Base-by-base conservation (phyloP, 2,797 vertebrate genomes). In the Hyperoplus immaculatus region DNA sequence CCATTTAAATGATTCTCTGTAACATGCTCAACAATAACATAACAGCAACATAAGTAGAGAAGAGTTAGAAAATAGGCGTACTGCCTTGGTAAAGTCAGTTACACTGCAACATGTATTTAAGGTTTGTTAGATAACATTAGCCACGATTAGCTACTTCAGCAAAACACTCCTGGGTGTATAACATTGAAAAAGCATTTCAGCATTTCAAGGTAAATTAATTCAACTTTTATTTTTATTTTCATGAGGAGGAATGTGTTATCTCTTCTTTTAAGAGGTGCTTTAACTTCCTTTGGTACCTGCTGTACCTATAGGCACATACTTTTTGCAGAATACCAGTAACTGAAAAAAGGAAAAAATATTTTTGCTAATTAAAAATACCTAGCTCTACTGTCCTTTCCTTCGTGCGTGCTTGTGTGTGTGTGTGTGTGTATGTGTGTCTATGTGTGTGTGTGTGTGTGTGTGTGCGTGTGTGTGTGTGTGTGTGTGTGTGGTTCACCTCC, bases 401-500 rank as follows among this genome's bases (percentile, higher is more conserved):
- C 3, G 29, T 29, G 29, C 2, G 29, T 29, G 29, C 29, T 29
- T 29, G 29, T 29, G 29, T 29, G 29, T 3, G 29, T 29, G 29
- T 29, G 29, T 29, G 29, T 29, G 29, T 29, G 29, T 29, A 3
- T 29, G 29, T 29, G 29, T 29, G 29, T 29, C 1, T 29, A 1
- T 29, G 29, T 29, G 29, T 29, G 29, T 29, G 3, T 29, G 29
- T 29, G 29, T 29, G 29, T 29, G 2, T 29, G 3, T 29, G 29
- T 29, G 29, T 29, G 29, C 3, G 29, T 29, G 29, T 29, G 29
- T 29, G 29, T 29, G 29, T 29, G 29, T 29, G 29, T 29, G 29
- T 29, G 29, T 29, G 29, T 3, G 29, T 29, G 29, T 29, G 29
- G 4, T 96, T 96, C 90, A 99, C 98, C 97, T 99, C 98, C 0